A percentile compares a stretch with the other conserved stretches of the same genome.
Evolutionary conservation across 37 sponge, comb jelly and placozoan genomes (phyloP).

Genomic region (Oscarella lobularis): DNA sequence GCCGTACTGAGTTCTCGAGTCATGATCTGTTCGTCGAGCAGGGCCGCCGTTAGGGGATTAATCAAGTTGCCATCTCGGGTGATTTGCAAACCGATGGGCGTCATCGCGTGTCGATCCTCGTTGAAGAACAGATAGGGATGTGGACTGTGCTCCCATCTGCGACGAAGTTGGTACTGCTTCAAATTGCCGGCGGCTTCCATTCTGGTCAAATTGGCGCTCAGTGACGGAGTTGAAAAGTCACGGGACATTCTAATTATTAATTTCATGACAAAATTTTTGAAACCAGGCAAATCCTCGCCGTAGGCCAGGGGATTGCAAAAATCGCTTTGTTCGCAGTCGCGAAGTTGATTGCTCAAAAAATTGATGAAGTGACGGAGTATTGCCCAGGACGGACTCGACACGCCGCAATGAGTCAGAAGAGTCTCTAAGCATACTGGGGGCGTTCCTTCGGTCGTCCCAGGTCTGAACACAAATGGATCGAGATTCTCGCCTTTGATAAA

Average conservation of each 20-base stretch:
- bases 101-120: conserved; percentile 44
- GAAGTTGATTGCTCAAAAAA: neutral
- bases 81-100: conserved; percentile 73
- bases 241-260: neutral
- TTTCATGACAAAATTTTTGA: neutral
- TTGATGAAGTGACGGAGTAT: neutral
- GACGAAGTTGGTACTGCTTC: neutral
- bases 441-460: neutral
- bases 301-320: neutral
- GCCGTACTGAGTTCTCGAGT: neutral
- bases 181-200: neutral
- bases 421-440: neutral
- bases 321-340: conserved; percentile 7
- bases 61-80: neutral
- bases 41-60: neutral
- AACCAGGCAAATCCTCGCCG: neutral
- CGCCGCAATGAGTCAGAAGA: neutral
- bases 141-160: conserved; percentile 30
- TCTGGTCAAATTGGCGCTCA: no score
- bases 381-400: neutral
- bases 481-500: neutral
- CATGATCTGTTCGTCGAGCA: neutral
- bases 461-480: neutral
- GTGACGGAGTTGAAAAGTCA: conserved; percentile 5
- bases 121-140: conserved; percentile 98